Conservation (phyloP, 2,797 vertebrate species). For the Siniperca scherzeri region DNA sequence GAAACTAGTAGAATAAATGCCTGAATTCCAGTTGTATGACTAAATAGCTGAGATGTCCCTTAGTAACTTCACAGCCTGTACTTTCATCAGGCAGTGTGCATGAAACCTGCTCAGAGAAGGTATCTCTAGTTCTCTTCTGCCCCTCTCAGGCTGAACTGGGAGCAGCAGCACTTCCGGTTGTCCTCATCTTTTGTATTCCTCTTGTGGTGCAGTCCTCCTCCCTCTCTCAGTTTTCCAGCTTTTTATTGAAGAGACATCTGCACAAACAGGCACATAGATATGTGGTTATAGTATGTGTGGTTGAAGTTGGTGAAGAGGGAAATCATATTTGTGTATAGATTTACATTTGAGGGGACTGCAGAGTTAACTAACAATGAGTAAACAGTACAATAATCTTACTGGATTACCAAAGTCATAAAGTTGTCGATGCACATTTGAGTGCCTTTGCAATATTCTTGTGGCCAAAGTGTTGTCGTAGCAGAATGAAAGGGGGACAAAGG, state of each 20-base stretch:
- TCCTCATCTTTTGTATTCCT: constrained; percentile 64
- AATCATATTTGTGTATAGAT: background rate
- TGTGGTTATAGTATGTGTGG: constrained; percentile 19
- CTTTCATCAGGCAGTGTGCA: constrained; percentile 21
- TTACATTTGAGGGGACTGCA: background rate
- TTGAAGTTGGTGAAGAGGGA: constrained; percentile 6
- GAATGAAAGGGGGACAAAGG: background rate
- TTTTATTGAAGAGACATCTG: constrained; percentile 52
- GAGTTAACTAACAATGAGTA: background rate
- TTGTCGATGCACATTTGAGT: constrained; percentile 8
- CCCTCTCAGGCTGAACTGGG: constrained; percentile 63
- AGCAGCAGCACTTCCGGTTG: constrained; percentile 80
- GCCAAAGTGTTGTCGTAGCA: background rate
- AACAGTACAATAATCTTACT: background rate
- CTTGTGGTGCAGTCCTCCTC: constrained; percentile 67
- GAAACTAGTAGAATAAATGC: constrained; percentile 44
- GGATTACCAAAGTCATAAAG: background rate
- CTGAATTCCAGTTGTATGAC: constrained; percentile 45
- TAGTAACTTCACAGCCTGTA: constrained; percentile 62
- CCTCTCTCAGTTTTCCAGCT: constrained; percentile 42
- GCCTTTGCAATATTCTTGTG: background rate
- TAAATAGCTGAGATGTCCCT: constrained; percentile 40
- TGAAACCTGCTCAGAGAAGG: background rate
- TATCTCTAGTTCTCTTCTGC: constrained; percentile 75
- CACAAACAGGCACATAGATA: constrained; percentile 32